These are phyloP conservation scores for Musca domestica DNA, from an alignment of 1,140 invertebrate species.

Conservation along the genomic window DNA sequence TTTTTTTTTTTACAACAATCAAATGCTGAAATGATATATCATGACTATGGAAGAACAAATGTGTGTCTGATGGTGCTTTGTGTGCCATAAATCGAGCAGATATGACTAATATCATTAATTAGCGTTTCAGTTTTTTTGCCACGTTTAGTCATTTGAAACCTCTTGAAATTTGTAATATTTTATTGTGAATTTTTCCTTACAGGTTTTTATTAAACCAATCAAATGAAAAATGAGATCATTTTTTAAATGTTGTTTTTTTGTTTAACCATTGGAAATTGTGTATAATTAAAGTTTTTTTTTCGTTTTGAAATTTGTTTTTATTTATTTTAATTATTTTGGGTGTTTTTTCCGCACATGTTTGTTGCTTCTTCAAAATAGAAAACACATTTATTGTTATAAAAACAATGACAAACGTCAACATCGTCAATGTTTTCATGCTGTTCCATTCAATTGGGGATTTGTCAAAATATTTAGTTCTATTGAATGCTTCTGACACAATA, in stretches of 20 bases:
- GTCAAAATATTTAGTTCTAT: too few species aligned
- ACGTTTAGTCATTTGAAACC: slow-evolving; percentile 15
- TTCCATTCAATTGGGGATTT: too few species aligned
- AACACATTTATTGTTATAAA: slow-evolving; percentile 6
- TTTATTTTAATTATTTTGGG: neutral
- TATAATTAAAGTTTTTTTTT: too few species aligned
- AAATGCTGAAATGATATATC: neutral
- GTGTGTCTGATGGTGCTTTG: neutral
- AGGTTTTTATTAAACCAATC: slow-evolving; percentile 11
- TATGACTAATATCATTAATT: slow-evolving; percentile 20
- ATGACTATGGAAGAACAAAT: too few species aligned
- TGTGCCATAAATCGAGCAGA: neutral
- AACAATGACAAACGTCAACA: neutral
- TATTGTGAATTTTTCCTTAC: neutral
- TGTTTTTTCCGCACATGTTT: neutral
- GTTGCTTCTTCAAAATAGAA: neutral
- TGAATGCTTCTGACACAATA: too few species aligned
- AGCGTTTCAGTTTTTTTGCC: neutral
- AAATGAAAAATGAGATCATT: neutral
- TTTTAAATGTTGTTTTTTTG: neutral
- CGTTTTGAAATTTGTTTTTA: neutral
- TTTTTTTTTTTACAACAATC: neutral
- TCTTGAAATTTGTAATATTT: slow-evolving; percentile 8
- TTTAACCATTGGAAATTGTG: neutral
- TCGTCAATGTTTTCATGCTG: too few species aligned